A percentile compares a stretch with the other conserved stretches of the same genome.
Evolutionary conservation across 2,888 invertebrate species (phyloP).

Genomic region (Empis stercorea): DNA sequence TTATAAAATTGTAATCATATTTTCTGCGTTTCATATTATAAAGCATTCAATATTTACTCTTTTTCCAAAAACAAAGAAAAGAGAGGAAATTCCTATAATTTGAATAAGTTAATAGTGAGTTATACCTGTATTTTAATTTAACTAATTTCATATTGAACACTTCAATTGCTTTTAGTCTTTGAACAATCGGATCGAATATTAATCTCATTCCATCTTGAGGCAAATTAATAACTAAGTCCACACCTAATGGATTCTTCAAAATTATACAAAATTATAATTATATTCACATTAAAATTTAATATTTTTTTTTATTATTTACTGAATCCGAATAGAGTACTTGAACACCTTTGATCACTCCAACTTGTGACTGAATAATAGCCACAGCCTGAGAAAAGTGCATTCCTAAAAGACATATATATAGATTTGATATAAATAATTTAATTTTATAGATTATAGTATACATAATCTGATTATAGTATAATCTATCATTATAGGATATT

Average conservation of each 20-base stretch:
- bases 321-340: constrained; percentile 94
- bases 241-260: constrained; percentile 84
- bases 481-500: too few species aligned
- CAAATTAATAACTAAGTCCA: constrained; percentile 92
- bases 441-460: too few species aligned
- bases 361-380: constrained; percentile 91
- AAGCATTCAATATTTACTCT: too few species aligned
- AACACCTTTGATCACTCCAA: constrained; percentile 86
- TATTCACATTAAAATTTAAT: too few species aligned
- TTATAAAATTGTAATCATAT: too few species aligned
- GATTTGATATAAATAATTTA: too few species aligned
- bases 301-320: too few species aligned
- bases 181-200: constrained; percentile 90
- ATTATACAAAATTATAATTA: background rate
- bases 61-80: too few species aligned
- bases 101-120: constrained; percentile 20
- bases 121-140: constrained; percentile 93
- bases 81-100: too few species aligned
- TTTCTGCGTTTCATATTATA: too few species aligned
- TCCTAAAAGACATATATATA: constrained; percentile 53
- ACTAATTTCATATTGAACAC: constrained; percentile 95
- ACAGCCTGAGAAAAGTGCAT: constrained; percentile 98
- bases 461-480: too few species aligned
- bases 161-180: constrained; percentile 93
- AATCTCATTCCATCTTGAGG: constrained; percentile 93